Conservation (phyloP, 1,140 invertebrate genomes). For the Cherax quadricarinatus region DNA sequence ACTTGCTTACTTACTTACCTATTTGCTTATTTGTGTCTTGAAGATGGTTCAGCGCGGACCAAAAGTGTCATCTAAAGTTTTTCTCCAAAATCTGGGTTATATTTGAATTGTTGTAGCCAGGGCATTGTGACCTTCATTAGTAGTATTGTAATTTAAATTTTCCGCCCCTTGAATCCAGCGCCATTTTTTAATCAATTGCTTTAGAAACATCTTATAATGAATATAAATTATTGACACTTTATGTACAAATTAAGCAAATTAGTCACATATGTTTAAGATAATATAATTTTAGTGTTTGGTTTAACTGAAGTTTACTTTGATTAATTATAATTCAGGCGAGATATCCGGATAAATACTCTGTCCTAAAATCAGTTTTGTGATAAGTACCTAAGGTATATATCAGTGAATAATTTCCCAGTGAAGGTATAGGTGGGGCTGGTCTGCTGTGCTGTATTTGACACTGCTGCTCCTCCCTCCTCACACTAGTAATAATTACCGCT, state of each 20-base stretch:
- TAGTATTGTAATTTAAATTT: background rate
- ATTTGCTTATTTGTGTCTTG: too few relatives aligned
- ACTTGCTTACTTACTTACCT: too few relatives aligned
- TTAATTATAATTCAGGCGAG: too few relatives aligned
- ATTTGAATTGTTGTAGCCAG: too few relatives aligned
- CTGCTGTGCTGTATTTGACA: background rate
- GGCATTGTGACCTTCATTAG: too few relatives aligned
- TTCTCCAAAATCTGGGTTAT: too few relatives aligned
- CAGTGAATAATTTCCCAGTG: conserved; percentile 3
- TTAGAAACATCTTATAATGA: background rate
- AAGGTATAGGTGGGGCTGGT: background rate
- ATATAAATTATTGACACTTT: background rate
- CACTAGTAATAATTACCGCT: background rate
- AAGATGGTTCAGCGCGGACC: too few relatives aligned
- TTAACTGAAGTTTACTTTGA: too few relatives aligned
- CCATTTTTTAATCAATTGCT: background rate
- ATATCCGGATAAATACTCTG: background rate
- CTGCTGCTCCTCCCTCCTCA: background rate
- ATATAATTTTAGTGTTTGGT: too few relatives aligned
- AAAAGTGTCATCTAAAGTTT: too few relatives aligned
- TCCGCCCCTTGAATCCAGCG: background rate
- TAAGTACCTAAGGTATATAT: background rate
- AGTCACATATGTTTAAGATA: too few relatives aligned
- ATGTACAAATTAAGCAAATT: too few relatives aligned
- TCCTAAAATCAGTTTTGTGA: background rate